Evolutionary conservation across 2,797 vertebrate genomes (phyloP).

Genomic region (Enteromius fasciolatus): DNA sequence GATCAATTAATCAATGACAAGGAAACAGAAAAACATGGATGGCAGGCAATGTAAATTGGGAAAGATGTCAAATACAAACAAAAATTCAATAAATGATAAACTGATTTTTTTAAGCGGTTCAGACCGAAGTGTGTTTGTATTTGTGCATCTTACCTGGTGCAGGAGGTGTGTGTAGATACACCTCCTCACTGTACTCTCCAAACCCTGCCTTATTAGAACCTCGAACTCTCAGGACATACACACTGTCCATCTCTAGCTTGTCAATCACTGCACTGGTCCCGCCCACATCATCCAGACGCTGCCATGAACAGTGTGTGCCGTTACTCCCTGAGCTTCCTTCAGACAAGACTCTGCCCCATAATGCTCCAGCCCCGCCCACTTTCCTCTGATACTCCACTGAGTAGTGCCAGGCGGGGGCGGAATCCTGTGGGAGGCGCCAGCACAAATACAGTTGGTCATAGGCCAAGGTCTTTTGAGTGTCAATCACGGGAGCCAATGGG

Average conservation of each 20-base stretch:
- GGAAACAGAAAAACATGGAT: neutral
- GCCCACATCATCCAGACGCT: conserved; percentile 88
- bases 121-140: neutral
- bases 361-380: conserved; percentile 80
- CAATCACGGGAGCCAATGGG: conserved; percentile 92
- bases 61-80: conserved; percentile 63
- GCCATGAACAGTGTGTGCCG: conserved; percentile 84
- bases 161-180: conserved; percentile 93
- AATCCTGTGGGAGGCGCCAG: conserved; percentile 95
- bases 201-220: conserved; percentile 96
- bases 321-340: conserved; percentile 79
- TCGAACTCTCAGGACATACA: conserved; percentile 91
- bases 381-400: conserved; percentile 91
- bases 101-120: neutral
- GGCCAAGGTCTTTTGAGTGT: conserved; percentile 95
- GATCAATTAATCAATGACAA: neutral
- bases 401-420: conserved; percentile 93
- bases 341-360: conserved; percentile 85
- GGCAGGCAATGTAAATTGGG: neutral
- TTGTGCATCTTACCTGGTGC: conserved; percentile 83
- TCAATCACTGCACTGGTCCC: conserved; percentile 89
- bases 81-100: conserved; percentile 45
- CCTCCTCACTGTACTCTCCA: conserved; percentile 94
- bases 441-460: conserved; percentile 97
- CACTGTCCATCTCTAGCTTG: conserved; percentile 88